phyloP scores from a whole-genome alignment of 2,113 vertebrate genomes.

The Manacus vitellinus region DNA sequence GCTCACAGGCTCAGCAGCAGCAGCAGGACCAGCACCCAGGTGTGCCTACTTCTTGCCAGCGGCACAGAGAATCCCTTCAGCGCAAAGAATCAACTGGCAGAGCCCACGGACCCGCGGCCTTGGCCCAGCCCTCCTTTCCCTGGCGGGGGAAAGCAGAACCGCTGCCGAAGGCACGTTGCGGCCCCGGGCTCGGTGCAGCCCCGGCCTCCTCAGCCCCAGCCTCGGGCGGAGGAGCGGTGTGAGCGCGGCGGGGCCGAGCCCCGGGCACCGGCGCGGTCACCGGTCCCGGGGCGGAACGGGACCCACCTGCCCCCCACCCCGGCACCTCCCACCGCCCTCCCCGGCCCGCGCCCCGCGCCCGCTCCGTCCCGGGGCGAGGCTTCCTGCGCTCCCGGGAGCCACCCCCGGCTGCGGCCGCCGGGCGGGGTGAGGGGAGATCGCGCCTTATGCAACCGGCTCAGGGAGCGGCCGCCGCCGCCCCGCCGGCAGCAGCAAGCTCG shows the following conservation, averaged over 20 bases:
- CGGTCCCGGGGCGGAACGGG: no score
- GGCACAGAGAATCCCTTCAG: no score
- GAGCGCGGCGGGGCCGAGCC: not conserved
- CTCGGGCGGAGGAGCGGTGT: no score
- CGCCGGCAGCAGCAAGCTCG: not conserved
- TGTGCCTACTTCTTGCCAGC: not conserved
- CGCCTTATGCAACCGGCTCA: not conserved
- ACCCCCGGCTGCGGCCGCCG: not conserved
- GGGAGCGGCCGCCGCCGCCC: not conserved
- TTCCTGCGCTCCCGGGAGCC: not conserved
- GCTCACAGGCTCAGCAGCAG: not conserved
- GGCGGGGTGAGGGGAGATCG: not conserved
- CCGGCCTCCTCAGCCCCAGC: no score
- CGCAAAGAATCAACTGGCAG: rapidly evolving
- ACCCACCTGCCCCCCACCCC: not conserved
- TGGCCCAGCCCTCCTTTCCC: no score
- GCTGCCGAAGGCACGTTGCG: not conserved
- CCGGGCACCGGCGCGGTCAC: rapidly evolving
- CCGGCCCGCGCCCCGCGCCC: rapidly evolving
- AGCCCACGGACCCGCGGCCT: rapidly evolving
- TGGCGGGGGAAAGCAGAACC: rapidly evolving
- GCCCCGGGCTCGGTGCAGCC: not conserved
- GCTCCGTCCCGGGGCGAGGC: not conserved
- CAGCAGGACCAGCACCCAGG: no score
- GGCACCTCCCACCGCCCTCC: no score